Conservation (phyloP, 2,113 vertebrate species). For the Pedionomus torquatus region DNA sequence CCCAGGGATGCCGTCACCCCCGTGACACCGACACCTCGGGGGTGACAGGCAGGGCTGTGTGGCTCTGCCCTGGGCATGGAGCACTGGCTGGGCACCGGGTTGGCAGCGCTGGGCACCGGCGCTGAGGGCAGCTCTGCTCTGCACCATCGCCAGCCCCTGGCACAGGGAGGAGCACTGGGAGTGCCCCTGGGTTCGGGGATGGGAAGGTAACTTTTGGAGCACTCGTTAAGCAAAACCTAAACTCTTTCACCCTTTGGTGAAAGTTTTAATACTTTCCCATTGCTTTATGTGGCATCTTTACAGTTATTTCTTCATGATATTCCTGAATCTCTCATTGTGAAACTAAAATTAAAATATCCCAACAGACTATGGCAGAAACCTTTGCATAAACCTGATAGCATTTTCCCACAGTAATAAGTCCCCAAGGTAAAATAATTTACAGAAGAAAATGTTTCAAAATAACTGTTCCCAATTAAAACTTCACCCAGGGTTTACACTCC, state of each 20-base stretch:
- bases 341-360: slow-evolving; percentile 41
- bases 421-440: slow-evolving; percentile 24
- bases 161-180: neutral
- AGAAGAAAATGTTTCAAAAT: slow-evolving; percentile 2
- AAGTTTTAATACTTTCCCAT: neutral
- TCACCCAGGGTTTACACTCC: neutral
- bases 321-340: neutral
- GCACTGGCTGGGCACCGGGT: neutral
- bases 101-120: neutral
- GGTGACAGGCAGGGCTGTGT: neutral
- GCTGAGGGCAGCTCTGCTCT: neutral
- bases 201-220: neutral
- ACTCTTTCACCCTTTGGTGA: neutral
- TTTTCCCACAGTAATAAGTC: slow-evolving; percentile 37
- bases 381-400: slow-evolving; percentile 13
- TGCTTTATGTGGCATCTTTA: neutral
- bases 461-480: slow-evolving; percentile 48
- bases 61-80: neutral
- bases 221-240: neutral
- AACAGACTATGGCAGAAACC: neutral
- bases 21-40: fast-evolving
- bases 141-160: neutral
- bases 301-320: neutral
- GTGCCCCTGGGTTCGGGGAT: neutral
- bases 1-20: neutral